Percentiles rank a stretch among this genome's conserved stretches.
These are phyloP conservation scores for Potamarius usumacintae DNA, from an alignment of 2,113 vertebrate species.

Conservation along the genomic window DNA sequence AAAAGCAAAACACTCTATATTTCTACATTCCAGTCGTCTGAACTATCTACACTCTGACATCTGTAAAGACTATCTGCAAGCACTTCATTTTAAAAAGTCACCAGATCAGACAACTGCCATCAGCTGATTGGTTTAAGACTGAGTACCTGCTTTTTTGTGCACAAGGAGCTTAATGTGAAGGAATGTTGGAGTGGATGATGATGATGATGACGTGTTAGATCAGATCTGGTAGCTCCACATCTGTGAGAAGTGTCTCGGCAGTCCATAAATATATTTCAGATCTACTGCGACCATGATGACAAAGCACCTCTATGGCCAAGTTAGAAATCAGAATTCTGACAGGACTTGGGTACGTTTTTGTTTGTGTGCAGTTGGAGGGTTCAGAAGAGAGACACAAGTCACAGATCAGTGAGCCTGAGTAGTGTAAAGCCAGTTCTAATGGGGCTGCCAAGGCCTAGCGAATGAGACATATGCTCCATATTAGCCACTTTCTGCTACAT, in stretches of 20 bases:
- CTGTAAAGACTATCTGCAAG: constrained; percentile 12
- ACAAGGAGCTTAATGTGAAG: constrained; percentile 7
- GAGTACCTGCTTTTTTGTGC: constrained; percentile 18
- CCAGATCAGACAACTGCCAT: constrained; percentile 3
- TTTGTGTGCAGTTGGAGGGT: constrained; percentile 15
- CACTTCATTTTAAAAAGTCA: constrained; percentile 27
- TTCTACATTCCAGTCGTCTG: constrained; percentile 34
- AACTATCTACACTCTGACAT: constrained; percentile 30
- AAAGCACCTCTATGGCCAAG: constrained; percentile 5
- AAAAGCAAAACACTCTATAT: constrained; percentile 26
- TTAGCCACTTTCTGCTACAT: constrained; percentile 36
- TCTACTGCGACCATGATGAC: constrained; percentile 23
- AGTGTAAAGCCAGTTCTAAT: constrained; percentile 10
- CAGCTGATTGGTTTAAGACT: constrained; percentile 8
- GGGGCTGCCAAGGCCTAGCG: neutral
- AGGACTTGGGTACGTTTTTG: neutral
- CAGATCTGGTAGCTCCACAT: constrained; percentile 41
- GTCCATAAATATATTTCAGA: constrained; percentile 37
- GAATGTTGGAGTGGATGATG: constrained; percentile 16
- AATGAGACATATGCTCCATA: constrained; percentile 41
- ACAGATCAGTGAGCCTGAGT: constrained; percentile 10
- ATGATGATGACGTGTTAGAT: neutral
- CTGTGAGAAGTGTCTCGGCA: constrained; percentile 34
- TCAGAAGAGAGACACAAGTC: constrained; percentile 22
- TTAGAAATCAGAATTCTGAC: constrained; percentile 29